Conservation (phyloP, 2,113 vertebrate species). For the Phaetusa simplex region DNA sequence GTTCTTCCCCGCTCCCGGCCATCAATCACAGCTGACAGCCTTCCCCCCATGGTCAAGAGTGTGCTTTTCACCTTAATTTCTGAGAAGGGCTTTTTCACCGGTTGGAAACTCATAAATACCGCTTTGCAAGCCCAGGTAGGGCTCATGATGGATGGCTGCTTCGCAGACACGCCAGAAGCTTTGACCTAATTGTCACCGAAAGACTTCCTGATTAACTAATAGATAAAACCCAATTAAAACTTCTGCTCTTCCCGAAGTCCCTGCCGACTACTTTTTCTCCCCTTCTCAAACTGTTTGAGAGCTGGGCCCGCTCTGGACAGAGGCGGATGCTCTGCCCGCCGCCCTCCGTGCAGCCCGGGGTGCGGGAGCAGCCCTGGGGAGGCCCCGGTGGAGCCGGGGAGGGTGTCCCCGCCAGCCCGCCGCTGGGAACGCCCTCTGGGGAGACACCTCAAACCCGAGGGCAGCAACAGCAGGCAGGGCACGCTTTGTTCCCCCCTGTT, state of each 20-base stretch:
- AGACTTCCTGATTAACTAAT: constrained; percentile 62
- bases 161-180: constrained; percentile 45
- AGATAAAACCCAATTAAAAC: constrained; percentile 58
- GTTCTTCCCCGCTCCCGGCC: not conserved
- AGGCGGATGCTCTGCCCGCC: not conserved
- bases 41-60: not conserved
- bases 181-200: constrained; percentile 53
- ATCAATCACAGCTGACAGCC: constrained; percentile 55
- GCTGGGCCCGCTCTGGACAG: not conserved
- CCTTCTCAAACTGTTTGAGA: not conserved
- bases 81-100: constrained; percentile 22
- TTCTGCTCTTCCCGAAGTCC: not conserved
- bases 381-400: too few species aligned
- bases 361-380: not conserved
- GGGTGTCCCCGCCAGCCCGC: not conserved
- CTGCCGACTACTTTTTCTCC: not conserved
- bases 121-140: constrained; percentile 46
- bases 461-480: not conserved
- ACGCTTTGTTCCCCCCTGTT: not conserved
- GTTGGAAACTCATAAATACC: constrained; percentile 41
- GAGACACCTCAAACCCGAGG: not conserved
- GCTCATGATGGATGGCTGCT: constrained; percentile 55
- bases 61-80: constrained; percentile 54
- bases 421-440: not conserved
- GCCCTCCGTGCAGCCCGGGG: fast-evolving